A percentile compares a stretch with the other conserved stretches of the same genome.
Evolutionary conservation across 53 echinoderm and acorn worm genomes (phyloP).

Genomic region (Actinopyga echinites): DNA sequence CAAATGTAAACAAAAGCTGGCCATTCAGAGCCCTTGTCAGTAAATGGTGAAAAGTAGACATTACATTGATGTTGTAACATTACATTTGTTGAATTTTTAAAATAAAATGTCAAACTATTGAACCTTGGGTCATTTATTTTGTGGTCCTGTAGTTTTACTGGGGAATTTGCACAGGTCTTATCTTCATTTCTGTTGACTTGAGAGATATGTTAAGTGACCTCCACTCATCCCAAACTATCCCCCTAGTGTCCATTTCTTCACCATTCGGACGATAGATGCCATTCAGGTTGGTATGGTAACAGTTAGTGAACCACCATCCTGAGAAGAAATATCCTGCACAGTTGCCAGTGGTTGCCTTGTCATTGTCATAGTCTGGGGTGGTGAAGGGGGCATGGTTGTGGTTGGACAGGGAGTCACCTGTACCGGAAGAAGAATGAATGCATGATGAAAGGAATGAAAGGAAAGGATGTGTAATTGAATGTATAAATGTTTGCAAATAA

Average conservation of each 20-base stretch:
- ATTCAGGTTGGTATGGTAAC: constrained; percentile 53
- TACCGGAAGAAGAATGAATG: background rate
- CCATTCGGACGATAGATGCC: constrained; percentile 37
- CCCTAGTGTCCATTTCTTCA: background rate
- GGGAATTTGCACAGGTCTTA: constrained; percentile 19
- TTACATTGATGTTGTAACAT: too few relatives aligned
- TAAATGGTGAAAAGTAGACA: too few relatives aligned
- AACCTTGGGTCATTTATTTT: too few relatives aligned
- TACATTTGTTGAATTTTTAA: too few relatives aligned
- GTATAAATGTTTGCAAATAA: background rate
- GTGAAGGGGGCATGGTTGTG: constrained; percentile 37
- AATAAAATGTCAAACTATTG: too few relatives aligned
- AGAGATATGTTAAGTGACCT: constrained; percentile 18
- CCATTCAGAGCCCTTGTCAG: too few relatives aligned
- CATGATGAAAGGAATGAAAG: background rate
- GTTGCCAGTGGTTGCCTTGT: background rate
- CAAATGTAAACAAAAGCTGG: too few relatives aligned
- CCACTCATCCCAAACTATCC: constrained; percentile 23
- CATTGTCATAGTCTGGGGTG: constrained; percentile 54
- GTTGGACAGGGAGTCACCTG: constrained; percentile 39
- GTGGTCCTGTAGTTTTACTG: too few relatives aligned
- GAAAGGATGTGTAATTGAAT: background rate
- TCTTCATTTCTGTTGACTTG: constrained; percentile 40
- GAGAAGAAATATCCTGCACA: constrained; percentile 12
- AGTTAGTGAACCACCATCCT: constrained; percentile 54